Conservation (phyloP, 2,113 vertebrate species). For the Pomatostomus ruficeps region DNA sequence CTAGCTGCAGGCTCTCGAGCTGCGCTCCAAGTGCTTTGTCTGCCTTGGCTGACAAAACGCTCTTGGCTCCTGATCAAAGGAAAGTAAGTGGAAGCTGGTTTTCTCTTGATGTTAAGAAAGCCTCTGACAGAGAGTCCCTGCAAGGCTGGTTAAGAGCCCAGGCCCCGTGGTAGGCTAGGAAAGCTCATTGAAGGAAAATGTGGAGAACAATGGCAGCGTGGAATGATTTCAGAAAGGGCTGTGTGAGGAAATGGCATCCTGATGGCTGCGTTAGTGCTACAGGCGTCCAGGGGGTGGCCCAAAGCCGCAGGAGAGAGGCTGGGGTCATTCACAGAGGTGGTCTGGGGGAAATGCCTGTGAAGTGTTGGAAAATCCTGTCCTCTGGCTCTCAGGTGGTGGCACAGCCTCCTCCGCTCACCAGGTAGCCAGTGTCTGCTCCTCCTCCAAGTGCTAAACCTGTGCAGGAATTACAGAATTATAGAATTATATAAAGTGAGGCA, state of each 20-base stretch:
- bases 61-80: slow-evolving; percentile 53
- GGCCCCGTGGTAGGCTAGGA: not conserved
- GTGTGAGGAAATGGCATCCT: not conserved
- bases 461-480: not conserved
- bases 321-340: accelerated
- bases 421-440: accelerated
- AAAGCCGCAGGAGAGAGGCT: not conserved
- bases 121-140: not conserved
- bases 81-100: slow-evolving; percentile 7
- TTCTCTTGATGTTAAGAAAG: slow-evolving; percentile 14
- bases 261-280: accelerated
- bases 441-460: not conserved
- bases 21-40: not conserved
- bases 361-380: not conserved
- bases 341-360: not conserved
- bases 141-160: not conserved
- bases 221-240: not conserved
- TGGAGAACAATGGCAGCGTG: not conserved
- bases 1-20: not conserved
- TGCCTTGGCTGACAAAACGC: slow-evolving; percentile 38
- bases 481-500: not conserved
- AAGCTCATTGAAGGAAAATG: not conserved
- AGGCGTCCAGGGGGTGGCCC: not conserved
- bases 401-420: not conserved
- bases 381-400: not conserved